Conservation (phyloP, 2,113 vertebrate genomes). For the Nothoprocta perdicaria region DNA sequence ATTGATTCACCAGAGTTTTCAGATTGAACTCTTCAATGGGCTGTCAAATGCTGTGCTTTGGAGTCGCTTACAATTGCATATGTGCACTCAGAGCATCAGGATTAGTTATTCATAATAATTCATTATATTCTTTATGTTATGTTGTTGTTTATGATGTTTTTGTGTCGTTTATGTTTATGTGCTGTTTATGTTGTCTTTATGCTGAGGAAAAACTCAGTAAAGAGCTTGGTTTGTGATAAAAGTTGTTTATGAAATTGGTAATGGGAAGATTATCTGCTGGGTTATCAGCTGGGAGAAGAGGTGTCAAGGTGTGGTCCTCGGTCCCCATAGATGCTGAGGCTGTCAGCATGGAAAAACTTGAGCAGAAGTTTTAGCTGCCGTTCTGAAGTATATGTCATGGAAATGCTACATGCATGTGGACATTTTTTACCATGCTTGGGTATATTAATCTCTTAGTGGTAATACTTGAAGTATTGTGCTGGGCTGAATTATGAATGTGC, state of each 20-base stretch:
- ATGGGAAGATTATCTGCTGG: background rate
- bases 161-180: background rate
- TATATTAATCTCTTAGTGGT: background rate
- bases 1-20: background rate
- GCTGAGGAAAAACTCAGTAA: background rate
- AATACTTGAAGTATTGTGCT: background rate
- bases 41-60: background rate
- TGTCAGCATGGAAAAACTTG: background rate
- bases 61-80: background rate
- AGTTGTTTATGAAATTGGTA: background rate
- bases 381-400: background rate
- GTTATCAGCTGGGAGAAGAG: background rate
- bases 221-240: background rate
- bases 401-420: background rate
- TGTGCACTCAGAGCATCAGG: background rate
- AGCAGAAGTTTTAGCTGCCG: background rate
- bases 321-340: background rate
- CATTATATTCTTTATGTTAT: background rate
- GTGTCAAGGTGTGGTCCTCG: background rate
- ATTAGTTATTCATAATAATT: background rate
- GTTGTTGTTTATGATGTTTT: background rate
- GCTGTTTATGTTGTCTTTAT: background rate
- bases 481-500: background rate
- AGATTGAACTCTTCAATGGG: background rate
- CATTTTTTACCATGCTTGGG: background rate